phyloP scores from a whole-genome alignment of 2,797 vertebrate species.

The Florisuga fusca region DNA sequence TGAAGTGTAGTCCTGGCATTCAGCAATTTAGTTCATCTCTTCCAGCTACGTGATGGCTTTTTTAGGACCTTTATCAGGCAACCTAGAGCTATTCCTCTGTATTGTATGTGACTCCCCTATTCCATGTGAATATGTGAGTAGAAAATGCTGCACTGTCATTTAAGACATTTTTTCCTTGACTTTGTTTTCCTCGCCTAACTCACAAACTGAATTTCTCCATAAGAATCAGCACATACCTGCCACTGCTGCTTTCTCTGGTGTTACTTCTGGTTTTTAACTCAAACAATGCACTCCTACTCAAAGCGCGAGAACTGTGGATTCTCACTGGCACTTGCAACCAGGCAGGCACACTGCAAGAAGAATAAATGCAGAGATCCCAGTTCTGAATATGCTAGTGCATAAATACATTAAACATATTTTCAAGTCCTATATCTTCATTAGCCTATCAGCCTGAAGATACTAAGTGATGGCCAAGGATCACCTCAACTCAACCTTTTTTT shows the following conservation, averaged over 20 bases:
- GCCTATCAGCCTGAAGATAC: neutral
- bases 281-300: neutral
- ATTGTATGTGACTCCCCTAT: neutral
- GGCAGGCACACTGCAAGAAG: neutral
- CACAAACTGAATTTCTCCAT: neutral
- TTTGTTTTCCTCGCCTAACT: neutral
- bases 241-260: neutral
- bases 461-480: neutral
- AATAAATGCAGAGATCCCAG: neutral
- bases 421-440: neutral
- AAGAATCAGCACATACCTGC: neutral
- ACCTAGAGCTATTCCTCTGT: neutral
- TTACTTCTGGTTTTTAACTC: neutral
- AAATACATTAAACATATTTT: neutral
- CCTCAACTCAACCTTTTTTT: neutral
- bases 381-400: neutral
- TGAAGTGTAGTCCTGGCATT: neutral
- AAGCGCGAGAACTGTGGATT: neutral
- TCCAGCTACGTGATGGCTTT: neutral
- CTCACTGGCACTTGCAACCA: neutral
- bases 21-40: neutral
- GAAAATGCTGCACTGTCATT: neutral
- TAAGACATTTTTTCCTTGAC: neutral
- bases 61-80: neutral
- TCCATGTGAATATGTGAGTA: neutral